Evolutionary conservation across 2,888 invertebrate species (phyloP), one percentile per base, ranked within the genome.

Genomic region (Harpalus rubripes): DNA sequence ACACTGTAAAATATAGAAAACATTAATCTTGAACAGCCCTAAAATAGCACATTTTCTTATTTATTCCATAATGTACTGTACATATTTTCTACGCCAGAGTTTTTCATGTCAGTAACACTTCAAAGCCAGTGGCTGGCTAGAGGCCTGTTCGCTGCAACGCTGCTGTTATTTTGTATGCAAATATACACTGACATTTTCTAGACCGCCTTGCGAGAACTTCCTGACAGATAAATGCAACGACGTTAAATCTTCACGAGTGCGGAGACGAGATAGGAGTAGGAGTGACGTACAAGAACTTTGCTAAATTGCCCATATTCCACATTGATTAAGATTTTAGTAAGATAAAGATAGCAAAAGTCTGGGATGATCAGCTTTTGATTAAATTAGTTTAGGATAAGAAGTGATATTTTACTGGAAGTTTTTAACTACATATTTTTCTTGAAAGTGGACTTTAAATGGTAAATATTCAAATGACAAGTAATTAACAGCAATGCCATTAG

Each of bases 151-250:
- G 26, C 32, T 63, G 26, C 26, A 63, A 26, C 63, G 12, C 26
- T 63, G 63, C 10, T 8, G 63, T 63, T 63, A 26, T 12, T 68
- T 68, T 68, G 39, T 68, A 68, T 68, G 68, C 68, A 68, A 68
- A 68, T 68, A 68, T 8, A 15, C 8, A 12, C 68, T 68, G 68
- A 68, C 68, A 68, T 39, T 68, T 68, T 68, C 32, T 68, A 63
- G 26, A 63, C 26, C 32, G 39, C 26, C n/a, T 12, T 26, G 63
- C 12, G 26, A 32, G 32, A 32, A 68, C n/a, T 68, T n/a, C 15
- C n/a, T 32, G 68, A 32, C 39, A 68, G 68, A 68, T 32, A 39
- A 68, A 39, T 68, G 39, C 68, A 68, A 68, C 10, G 32, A 39
- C 32, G 15, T 68, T 68, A 41, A 39, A 68, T 68, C 68, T 68